Base-by-base conservation (phyloP, 2,797 vertebrate species). In the Melanotaenia pygmaea region DNA sequence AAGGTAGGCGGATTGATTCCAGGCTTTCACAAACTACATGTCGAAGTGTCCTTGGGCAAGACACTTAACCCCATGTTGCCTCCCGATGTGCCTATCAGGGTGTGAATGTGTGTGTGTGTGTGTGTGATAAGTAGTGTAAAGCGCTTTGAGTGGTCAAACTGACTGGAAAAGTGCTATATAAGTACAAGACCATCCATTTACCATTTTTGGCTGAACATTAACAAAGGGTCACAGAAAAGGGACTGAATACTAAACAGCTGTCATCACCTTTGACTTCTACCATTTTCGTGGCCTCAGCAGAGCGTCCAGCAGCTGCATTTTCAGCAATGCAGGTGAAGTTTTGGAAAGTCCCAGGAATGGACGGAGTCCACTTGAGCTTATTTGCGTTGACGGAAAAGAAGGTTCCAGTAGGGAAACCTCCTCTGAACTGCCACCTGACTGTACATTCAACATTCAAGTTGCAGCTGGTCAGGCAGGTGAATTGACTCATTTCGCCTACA, bases 311-410 rank as follows among this genome's bases (percentile, higher is more conserved):
- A 13, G 72, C 76, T 67, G 1, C 6, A 35, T 90, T 90, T 70
- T 85, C 70, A 3, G 68, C 84, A 35, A 89, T 12, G n/a, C 85
- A 89, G 38, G 75, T 88, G n/a, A 89, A 74, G 72, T 81, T 89
- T 37, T 84, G 88, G 60, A 78, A 79, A 1, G 62, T 67, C 14
- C 81, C 66, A 0, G 80, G 40, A 37, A 26, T 64, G 4, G 70
- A 78, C 7, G 86, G 83, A 13, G 47, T 82, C 88, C 87, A 91
- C 37, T 0, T 75, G 38, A 89, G 56, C 22, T 61, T 12, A 45
- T 84, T 85, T 47, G 8, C 12, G 20, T 72, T 9, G 13, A 78
- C 22, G 18, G 80, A 83, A 18, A 90, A 4, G 62, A 38, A 79
- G 37, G 1, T 22, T 65, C 78, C 81, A 1, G 58, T 6, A 1